phyloP scores from a whole-genome alignment of 2,888 invertebrate species.

The Ganaspis brasiliensis region DNA sequence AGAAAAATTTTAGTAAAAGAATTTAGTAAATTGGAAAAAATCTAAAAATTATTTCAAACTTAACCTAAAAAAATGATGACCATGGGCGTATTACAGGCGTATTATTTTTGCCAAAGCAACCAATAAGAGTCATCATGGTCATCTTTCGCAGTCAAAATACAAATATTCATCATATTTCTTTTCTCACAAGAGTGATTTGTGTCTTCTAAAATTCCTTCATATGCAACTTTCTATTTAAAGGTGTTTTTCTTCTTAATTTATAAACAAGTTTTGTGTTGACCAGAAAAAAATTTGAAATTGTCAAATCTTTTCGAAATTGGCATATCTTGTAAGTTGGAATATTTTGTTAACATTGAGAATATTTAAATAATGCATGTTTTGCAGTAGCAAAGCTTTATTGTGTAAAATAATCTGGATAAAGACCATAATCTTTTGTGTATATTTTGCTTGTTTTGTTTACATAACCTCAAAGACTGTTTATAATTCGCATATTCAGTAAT shows the following conservation, averaged over 20 bases:
- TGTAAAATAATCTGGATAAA: background rate
- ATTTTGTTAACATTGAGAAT: background rate
- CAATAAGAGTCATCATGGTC: slow-evolving; percentile 24
- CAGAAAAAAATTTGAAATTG: background rate
- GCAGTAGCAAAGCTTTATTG: background rate
- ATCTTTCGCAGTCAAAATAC: slow-evolving; percentile 52
- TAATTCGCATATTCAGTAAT: no score
- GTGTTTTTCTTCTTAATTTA: background rate
- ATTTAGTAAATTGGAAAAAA: background rate
- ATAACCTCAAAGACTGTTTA: slow-evolving; percentile 3
- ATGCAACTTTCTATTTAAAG: background rate
- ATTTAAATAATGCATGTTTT: background rate
- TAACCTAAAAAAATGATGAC: slow-evolving; percentile 14
- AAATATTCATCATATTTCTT: slow-evolving; percentile 42
- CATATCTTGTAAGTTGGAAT: background rate
- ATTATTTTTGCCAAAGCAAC: background rate
- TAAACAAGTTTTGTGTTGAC: background rate
- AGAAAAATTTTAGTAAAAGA: no score
- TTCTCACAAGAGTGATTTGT: slow-evolving; percentile 1
- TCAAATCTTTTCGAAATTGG: background rate
- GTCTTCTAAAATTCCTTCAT: slow-evolving; percentile 2
- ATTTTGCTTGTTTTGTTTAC: slow-evolving; percentile 30
- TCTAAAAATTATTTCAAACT: background rate
- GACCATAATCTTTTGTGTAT: background rate
- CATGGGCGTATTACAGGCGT: no score